These are phyloP conservation scores for Uloborus plumipes DNA, from an alignment of 2,888 invertebrate species.

Conservation along the genomic window DNA sequence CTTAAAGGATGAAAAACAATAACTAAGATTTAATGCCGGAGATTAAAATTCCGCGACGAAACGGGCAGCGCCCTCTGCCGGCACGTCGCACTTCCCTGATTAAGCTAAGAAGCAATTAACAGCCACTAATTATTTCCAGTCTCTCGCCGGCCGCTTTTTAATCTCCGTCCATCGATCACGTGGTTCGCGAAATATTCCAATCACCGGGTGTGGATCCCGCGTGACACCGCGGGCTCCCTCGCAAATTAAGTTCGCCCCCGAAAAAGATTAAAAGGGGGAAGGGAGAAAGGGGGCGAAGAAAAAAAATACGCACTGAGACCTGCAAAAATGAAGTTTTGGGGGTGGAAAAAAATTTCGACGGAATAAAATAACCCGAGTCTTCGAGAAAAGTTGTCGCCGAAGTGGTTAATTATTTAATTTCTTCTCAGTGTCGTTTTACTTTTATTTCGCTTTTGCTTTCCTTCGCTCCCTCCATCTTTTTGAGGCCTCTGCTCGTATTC, in stretches of 20 bases:
- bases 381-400: constrained; percentile 59
- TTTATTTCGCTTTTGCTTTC: constrained; percentile 51
- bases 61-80: constrained; percentile 16
- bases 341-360: constrained; percentile 25
- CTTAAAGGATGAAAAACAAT: constrained; percentile 11
- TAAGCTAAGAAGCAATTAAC: constrained; percentile 64
- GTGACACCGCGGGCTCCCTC: constrained; percentile 43
- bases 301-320: constrained; percentile 33
- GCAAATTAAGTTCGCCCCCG: constrained; percentile 58
- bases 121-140: constrained; percentile 62
- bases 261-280: constrained; percentile 57
- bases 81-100: constrained; percentile 51
- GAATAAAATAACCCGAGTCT: constrained; percentile 47
- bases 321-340: constrained; percentile 58
- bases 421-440: constrained; percentile 61
- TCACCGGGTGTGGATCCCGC: constrained; percentile 53
- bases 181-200: constrained; percentile 59
- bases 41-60: background rate
- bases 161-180: constrained; percentile 59
- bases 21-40: constrained; percentile 30
- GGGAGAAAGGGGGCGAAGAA: background rate
- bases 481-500: constrained; percentile 16
- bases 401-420: constrained; percentile 64
- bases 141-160: constrained; percentile 57
- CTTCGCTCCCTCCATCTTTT: constrained; percentile 1